Conservation (phyloP, 2,888 invertebrate genomes). For the Lymantria monacha region DNA sequence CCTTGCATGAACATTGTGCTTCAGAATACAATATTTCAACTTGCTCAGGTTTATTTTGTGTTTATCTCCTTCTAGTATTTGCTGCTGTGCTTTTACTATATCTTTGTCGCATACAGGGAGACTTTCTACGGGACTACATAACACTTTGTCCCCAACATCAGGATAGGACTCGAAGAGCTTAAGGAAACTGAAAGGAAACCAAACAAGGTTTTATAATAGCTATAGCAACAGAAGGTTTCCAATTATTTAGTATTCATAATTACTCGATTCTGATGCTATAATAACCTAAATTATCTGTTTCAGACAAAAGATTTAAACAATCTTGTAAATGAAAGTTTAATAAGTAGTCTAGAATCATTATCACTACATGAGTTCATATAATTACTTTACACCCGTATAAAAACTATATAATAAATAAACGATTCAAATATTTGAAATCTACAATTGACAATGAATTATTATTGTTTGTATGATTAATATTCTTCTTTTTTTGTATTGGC, state of each 20-base stretch:
- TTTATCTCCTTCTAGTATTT: conserved; percentile 68
- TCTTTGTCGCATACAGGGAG: conserved; percentile 85
- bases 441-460: too few species aligned
- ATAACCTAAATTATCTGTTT: conserved; percentile 82
- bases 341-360: conserved; percentile 81
- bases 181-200: conserved; percentile 81
- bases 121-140: conserved; percentile 84
- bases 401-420: too few species aligned
- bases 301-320: conserved; percentile 83
- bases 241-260: conserved; percentile 17
- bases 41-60: conserved; percentile 51
- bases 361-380: background rate
- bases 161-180: conserved; percentile 86
- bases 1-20: conserved; percentile 86
- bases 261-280: conserved; percentile 88
- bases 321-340: conserved; percentile 83
- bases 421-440: too few species aligned
- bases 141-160: conserved; percentile 85
- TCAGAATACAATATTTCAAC: conserved; percentile 64
- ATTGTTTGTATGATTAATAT: too few species aligned
- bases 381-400: too few species aligned
- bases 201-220: background rate
- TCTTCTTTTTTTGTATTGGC: too few species aligned
- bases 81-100: conserved; percentile 83
- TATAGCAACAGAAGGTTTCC: background rate